Conservation (phyloP, 2,113 vertebrate genomes). For the Phylloscopus trochiloides region DNA sequence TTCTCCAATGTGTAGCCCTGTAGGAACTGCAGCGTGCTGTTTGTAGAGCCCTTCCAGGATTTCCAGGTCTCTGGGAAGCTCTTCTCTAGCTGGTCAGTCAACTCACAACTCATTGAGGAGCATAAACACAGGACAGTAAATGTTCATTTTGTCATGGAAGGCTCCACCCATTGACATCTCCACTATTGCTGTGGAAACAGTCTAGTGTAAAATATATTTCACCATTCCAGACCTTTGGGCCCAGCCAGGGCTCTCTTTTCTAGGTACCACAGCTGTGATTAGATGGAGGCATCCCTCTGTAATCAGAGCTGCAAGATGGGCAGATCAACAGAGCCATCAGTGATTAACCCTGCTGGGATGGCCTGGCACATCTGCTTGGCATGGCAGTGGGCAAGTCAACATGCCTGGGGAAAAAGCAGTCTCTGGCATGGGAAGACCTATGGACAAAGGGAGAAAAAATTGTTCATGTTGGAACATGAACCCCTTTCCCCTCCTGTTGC, state of each 20-base stretch:
- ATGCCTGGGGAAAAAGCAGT: not conserved
- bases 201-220: rapidly evolving
- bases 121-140: not conserved
- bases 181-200: rapidly evolving
- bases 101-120: not conserved
- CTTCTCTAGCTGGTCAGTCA: not conserved
- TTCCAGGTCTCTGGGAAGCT: not conserved
- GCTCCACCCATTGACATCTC: not conserved
- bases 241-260: not conserved
- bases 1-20: not conserved
- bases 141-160: not conserved
- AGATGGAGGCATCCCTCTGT: not conserved
- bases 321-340: slow-evolving; percentile 48
- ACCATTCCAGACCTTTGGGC: not conserved
- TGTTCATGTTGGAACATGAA: not conserved
- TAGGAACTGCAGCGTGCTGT: not conserved
- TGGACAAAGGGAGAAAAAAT: not conserved
- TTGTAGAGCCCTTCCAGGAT: not conserved
- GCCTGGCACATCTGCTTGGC: slow-evolving; percentile 2
- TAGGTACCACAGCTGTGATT: not conserved
- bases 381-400: not conserved
- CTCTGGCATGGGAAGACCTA: not conserved
- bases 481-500: not conserved
- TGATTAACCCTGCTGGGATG: not conserved
- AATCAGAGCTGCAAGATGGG: slow-evolving; percentile 28